phyloP scores from a whole-genome alignment of 2,113 vertebrate species.

The Rhinolophus ferrumequinum region DNA sequence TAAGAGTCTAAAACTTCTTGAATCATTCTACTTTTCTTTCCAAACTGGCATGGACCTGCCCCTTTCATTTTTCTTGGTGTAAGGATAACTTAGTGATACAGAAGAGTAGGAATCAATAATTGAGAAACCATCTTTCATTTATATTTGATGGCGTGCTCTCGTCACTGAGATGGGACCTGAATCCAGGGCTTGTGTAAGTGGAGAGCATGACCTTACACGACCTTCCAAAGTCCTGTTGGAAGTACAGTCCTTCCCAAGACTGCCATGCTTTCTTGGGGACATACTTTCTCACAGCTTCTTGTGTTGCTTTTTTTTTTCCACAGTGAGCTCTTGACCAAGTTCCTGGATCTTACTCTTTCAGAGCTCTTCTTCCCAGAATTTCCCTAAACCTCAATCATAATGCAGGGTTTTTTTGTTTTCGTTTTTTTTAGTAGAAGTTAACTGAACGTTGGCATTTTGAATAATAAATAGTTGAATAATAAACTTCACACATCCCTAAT shows the following conservation, averaged over 20 bases:
- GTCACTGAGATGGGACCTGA: background rate
- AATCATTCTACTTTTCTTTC: background rate
- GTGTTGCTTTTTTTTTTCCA: background rate
- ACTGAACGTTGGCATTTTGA: background rate
- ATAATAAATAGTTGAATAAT: background rate
- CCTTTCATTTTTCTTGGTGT: background rate
- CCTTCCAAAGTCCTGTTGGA: background rate
- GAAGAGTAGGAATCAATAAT: background rate
- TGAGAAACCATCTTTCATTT: background rate
- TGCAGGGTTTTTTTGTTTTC: background rate
- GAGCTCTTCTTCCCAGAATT: background rate
- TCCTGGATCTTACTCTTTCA: background rate
- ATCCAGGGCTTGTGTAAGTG: background rate
- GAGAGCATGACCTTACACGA: background rate
- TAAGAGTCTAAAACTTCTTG: background rate
- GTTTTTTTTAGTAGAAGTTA: background rate
- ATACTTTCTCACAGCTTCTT: rapidly evolving
- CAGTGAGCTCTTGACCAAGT: background rate
- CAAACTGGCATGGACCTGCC: background rate
- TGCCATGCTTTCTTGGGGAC: background rate
- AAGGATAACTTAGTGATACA: background rate
- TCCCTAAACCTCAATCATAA: background rate
- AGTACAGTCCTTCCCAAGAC: background rate
- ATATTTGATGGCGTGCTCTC: background rate
- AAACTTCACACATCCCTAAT: background rate